A percentile compares a stretch with the other conserved stretches of the same genome.
phyloP scores from a whole-genome alignment of 2,113 vertebrate genomes.

The Pangasianodon gigas region DNA sequence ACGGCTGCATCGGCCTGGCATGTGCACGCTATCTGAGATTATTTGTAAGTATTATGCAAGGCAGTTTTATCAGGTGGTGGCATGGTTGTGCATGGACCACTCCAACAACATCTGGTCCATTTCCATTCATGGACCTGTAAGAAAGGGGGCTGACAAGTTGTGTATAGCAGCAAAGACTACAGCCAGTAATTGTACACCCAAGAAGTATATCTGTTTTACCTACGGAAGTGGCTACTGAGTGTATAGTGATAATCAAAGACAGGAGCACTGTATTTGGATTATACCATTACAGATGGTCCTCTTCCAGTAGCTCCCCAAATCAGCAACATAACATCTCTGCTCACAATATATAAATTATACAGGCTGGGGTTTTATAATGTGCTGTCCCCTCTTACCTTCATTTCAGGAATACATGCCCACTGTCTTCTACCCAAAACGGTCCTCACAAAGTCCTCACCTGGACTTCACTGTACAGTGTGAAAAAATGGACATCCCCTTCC shows the following conservation, averaged over 20 bases:
- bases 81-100: not conserved
- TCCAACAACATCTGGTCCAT: not conserved
- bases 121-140: not conserved
- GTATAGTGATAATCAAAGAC: not conserved
- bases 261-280: not conserved
- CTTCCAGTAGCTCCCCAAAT: not conserved
- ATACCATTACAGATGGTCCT: not conserved
- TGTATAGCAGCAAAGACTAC: not conserved
- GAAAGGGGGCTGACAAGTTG: not conserved
- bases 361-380: not conserved
- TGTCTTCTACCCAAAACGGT: constrained; percentile 79
- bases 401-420: constrained; percentile 80
- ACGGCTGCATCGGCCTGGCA: constrained; percentile 77
- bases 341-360: too few species aligned
- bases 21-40: constrained; percentile 77
- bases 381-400: not conserved
- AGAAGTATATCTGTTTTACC: not conserved
- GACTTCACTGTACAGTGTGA: constrained; percentile 83
- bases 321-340: too few species aligned
- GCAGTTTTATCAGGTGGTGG: not conserved
- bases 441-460: constrained; percentile 65
- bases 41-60: constrained; percentile 73
- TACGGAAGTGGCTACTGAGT: not conserved
- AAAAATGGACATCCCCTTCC: constrained; percentile 84
- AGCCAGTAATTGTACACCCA: not conserved